A percentile compares a stretch with the other conserved stretches of the same genome.
These are phyloP conservation scores for Papilio helenus DNA, from an alignment of 1,140 invertebrate species.

Conservation along the genomic window DNA sequence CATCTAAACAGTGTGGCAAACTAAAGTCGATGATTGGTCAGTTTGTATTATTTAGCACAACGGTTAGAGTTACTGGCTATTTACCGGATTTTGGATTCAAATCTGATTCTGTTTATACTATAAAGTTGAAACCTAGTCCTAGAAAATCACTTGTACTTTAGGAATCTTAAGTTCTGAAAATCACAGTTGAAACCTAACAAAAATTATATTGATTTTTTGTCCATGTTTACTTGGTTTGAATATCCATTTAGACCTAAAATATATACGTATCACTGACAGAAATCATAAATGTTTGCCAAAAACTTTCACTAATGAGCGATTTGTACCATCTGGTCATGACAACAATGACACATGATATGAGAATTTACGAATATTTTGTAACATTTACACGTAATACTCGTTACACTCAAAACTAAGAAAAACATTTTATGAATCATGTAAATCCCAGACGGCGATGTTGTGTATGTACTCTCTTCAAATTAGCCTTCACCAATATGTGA, in stretches of 20 bases:
- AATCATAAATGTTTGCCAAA: background rate
- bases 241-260: background rate
- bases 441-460: background rate
- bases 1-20: background rate
- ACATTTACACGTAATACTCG: background rate
- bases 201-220: background rate
- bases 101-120: no score
- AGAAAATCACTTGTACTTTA: no score
- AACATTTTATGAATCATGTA: background rate
- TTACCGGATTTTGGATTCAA: no score
- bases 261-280: background rate
- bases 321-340: background rate
- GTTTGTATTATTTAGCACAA: background rate
- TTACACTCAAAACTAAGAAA: background rate
- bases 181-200: no score
- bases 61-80: background rate
- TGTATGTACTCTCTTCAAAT: background rate
- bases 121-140: no score
- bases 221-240: background rate
- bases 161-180: no score
- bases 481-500: background rate
- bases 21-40: background rate
- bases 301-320: conserved; percentile 21
- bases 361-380: conserved; percentile 16
- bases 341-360: conserved; percentile 1